These are phyloP conservation scores for Cyphomyrus plagiostoma DNA, from an alignment of 2,113 vertebrate genomes.

Conservation along the genomic window DNA sequence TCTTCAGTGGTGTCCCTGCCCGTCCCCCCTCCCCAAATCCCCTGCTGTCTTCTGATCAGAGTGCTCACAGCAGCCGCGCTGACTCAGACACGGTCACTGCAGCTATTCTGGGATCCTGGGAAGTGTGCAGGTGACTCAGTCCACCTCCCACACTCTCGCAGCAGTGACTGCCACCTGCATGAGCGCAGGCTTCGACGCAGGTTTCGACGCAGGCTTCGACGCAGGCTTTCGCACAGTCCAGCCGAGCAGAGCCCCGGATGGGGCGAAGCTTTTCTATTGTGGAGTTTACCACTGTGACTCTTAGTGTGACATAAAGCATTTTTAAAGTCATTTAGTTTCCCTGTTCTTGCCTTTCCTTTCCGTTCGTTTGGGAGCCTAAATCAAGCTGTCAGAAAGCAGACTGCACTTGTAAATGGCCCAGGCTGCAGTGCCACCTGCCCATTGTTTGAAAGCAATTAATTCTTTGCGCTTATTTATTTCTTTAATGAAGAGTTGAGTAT, in stretches of 20 bases:
- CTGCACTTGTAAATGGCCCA: slow-evolving; percentile 52
- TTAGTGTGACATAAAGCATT: slow-evolving; percentile 37
- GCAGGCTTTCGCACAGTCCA: slow-evolving; percentile 17
- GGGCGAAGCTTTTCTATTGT: slow-evolving; percentile 5
- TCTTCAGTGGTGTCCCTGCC: slow-evolving; percentile 35
- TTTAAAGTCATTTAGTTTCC: slow-evolving; percentile 9
- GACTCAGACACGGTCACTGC: slow-evolving; percentile 18
- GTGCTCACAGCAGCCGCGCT: slow-evolving; percentile 7
- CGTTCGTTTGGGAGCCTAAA: slow-evolving; percentile 45
- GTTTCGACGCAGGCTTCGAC: background rate
- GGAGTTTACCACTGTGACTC: slow-evolving; percentile 33
- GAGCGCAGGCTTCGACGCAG: background rate
- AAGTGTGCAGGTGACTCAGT: slow-evolving; percentile 30
- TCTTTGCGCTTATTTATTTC: slow-evolving; percentile 48
- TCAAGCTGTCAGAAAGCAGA: slow-evolving; percentile 58
- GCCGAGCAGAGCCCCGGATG: slow-evolving; percentile 18
- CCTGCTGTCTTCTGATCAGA: slow-evolving; percentile 35
- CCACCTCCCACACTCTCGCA: slow-evolving; percentile 2
- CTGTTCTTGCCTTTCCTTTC: background rate
- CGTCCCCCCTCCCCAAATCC: background rate
- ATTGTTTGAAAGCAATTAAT: slow-evolving; percentile 51
- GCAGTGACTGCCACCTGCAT: slow-evolving; percentile 24
- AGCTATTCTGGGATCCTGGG: slow-evolving; percentile 24
- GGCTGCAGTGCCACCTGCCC: slow-evolving; percentile 56
- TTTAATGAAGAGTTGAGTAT: slow-evolving; percentile 31